A percentile compares a stretch with the other conserved stretches of the same genome.
Evolutionary conservation across 2,113 vertebrate species (phyloP).

Genomic region (Cercopithecus mona): DNA sequence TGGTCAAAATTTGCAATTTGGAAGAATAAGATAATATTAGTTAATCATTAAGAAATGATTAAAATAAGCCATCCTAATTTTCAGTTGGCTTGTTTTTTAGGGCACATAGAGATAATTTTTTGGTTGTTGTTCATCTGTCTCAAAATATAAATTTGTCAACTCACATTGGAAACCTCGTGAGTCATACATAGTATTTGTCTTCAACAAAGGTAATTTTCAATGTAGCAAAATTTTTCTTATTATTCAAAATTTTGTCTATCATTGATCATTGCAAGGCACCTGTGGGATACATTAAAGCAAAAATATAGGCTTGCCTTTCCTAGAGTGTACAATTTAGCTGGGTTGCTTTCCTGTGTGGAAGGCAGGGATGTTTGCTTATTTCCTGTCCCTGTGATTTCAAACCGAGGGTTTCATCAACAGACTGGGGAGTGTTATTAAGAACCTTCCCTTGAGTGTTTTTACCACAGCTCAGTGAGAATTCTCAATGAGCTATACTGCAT

Average conservation of each 20-base stretch:
- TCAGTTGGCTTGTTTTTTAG: not conserved
- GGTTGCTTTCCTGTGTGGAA: not conserved
- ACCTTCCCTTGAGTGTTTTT: not conserved
- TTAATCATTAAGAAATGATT: slow-evolving; percentile 20
- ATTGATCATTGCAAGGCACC: not conserved
- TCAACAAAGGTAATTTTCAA: slow-evolving; percentile 22
- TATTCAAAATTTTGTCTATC: not conserved
- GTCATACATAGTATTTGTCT: not conserved
- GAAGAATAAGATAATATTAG: not conserved
- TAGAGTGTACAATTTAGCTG: not conserved
- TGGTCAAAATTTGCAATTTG: not conserved
- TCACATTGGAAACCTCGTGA: not conserved
- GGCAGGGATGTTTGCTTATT: not conserved
- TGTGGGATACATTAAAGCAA: not conserved
- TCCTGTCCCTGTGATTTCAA: not conserved
- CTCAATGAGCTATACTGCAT: not conserved
- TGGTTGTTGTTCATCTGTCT: not conserved
- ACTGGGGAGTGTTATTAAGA: not conserved
- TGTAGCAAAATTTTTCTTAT: not conserved
- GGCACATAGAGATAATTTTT: not conserved
- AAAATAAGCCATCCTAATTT: not conserved
- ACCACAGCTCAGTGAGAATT: not conserved
- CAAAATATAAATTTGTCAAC: slow-evolving; percentile 20
- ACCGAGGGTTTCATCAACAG: not conserved
- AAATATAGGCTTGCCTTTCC: not conserved